These are phyloP conservation scores for Adela reaumurella DNA, from an alignment of 2,888 invertebrate species.

Conservation along the genomic window DNA sequence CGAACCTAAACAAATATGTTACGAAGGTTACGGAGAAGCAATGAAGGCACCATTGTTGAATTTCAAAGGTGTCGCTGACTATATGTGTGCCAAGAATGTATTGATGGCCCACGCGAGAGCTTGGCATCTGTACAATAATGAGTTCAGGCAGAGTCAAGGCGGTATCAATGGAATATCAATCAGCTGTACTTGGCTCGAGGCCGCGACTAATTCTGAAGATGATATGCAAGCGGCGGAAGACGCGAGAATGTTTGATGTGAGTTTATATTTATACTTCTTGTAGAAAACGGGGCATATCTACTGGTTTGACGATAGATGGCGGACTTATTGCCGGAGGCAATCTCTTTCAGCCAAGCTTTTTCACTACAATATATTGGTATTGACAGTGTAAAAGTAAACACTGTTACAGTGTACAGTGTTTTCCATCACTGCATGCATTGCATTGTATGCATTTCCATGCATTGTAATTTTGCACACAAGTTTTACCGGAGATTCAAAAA, in stretches of 20 bases:
- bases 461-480: too few relatives aligned
- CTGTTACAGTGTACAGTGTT: too few relatives aligned
- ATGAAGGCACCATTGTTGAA: constrained; percentile 29
- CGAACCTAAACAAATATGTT: constrained; percentile 45
- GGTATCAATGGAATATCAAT: constrained; percentile 21
- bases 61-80: constrained; percentile 36
- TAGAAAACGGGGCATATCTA: too few relatives aligned
- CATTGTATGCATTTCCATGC: too few relatives aligned
- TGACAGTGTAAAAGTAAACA: too few relatives aligned
- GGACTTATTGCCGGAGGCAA: too few relatives aligned
- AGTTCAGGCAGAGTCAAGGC: constrained; percentile 28
- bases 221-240: constrained; percentile 28
- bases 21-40: constrained; percentile 28
- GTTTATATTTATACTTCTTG: too few relatives aligned
- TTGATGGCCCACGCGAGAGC: constrained; percentile 54
- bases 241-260: constrained; percentile 17
- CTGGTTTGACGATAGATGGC: too few relatives aligned
- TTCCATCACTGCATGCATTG: too few relatives aligned
- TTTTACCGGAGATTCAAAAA: too few relatives aligned
- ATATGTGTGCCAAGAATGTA: constrained; percentile 49
- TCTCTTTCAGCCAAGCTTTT: too few relatives aligned
- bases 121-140: constrained; percentile 47
- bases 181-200: constrained; percentile 21
- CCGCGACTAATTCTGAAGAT: constrained; percentile 24
- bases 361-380: too few relatives aligned